These are phyloP conservation scores for Cylindroiulus punctatus DNA, from an alignment of 2,888 invertebrate species.

Conservation along the genomic window DNA sequence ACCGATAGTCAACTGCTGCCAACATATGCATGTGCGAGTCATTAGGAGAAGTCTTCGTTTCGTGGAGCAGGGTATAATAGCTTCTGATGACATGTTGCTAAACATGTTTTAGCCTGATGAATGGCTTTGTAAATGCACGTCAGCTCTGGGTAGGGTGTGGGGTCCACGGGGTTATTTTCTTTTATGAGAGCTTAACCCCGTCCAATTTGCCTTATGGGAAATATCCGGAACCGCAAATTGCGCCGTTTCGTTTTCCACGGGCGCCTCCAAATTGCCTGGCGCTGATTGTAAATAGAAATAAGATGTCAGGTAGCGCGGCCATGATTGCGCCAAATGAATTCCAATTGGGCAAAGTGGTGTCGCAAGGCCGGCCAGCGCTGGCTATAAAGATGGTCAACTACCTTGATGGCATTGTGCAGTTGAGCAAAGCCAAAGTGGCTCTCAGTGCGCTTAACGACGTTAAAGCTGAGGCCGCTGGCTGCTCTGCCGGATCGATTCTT, in stretches of 20 bases:
- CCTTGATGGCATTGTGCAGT: constrained; percentile 42
- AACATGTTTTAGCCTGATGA: not conserved
- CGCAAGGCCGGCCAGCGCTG: constrained; percentile 38
- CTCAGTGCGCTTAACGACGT: constrained; percentile 20
- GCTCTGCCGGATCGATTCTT: not conserved
- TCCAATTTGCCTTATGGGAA: constrained; percentile 42
- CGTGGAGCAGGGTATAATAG: no score
- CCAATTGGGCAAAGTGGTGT: constrained; percentile 42
- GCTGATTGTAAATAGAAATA: constrained; percentile 42
- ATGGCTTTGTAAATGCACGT: not conserved
- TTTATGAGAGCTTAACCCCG: constrained; percentile 6
- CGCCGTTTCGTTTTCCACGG: constrained; percentile 22
- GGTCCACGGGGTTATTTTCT: not conserved
- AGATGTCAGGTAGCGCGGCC: constrained; percentile 42
- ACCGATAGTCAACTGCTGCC: no score
- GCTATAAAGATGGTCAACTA: constrained; percentile 42
- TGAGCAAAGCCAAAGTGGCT: constrained; percentile 38
- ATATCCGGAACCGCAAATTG: constrained; percentile 38
- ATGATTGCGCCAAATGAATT: constrained; percentile 38
- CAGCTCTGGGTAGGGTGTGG: not conserved
- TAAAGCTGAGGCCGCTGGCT: not conserved
- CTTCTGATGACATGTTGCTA: not conserved
- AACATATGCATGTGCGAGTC: no score
- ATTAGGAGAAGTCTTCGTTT: no score
- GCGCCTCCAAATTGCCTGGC: constrained; percentile 29